Evolutionary conservation across 2,888 invertebrate genomes (phyloP), one percentile per base, ranked within the genome.

Genomic region (Sinelater perroti): DNA sequence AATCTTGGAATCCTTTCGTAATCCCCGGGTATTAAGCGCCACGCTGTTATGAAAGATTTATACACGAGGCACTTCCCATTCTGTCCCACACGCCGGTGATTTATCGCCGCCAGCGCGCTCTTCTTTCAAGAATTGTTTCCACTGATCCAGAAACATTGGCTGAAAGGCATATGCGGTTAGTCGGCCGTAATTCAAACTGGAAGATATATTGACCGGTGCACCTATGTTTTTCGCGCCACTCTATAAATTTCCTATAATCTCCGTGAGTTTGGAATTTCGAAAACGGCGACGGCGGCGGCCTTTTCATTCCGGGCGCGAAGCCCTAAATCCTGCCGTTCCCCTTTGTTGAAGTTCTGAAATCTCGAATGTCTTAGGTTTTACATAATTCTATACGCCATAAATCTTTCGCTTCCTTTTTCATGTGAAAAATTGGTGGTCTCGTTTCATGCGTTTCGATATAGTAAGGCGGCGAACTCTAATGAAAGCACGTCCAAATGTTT

Each of bases 11-110:
- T 36, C 26, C 36, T 26, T 49, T 35, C 8, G 35, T 49, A 49
- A 49, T 49, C 47, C 47, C 33, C 26, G 8, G 24, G 33, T 49
- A 49, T 49, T 49, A 49, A 49, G 36, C 8, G 45, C 35, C 36
- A 49, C 47, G 33, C 17, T 24, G 36, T 49, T 49, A 49, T 35
- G 35, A 46, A 49, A 49, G 36, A 49, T 49, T 49, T 49, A 49
- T 36, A 33, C 47, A 49, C 17, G 24, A 49, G 36, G 21, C 44
- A 44, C 44, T 30, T 44, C 44, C 30, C 40, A 40, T 40, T 40
- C 40, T 40, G 40, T 40, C 40, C 40, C 24, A 40, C 44, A 44
- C 44, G 44, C 30, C 17, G 28, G 44, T 44, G 30, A 44, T 44
- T 44, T 44, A 44, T 44, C 28, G 40, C 20, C 8, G 4, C 11